phyloP scores from a whole-genome alignment of 2,113 vertebrate genomes.

The Podocnemis expansa region DNA sequence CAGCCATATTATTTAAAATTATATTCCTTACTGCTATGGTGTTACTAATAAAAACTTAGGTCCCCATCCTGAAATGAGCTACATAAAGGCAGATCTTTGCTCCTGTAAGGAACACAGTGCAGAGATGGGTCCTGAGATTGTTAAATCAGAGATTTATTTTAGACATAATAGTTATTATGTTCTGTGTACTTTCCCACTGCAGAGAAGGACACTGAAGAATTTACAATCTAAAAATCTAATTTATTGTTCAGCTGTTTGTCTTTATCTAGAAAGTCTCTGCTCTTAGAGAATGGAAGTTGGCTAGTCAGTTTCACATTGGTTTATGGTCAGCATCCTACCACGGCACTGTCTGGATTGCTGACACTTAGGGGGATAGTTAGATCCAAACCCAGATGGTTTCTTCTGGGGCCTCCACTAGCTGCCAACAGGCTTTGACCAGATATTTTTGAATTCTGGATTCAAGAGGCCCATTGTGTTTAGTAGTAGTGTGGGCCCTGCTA shows the following conservation, averaged over 20 bases:
- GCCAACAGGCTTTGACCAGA: neutral
- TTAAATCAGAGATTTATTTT: neutral
- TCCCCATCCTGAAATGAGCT: neutral
- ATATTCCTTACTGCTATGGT: neutral
- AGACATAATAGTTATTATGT: neutral
- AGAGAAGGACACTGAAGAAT: neutral
- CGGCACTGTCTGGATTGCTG: neutral
- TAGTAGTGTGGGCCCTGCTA: neutral
- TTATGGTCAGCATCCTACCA: neutral
- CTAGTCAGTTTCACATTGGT: neutral
- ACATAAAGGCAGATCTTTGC: neutral
- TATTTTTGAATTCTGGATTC: neutral
- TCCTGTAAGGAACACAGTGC: neutral
- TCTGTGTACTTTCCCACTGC: neutral
- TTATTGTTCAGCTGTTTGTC: neutral
- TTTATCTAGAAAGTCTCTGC: neutral
- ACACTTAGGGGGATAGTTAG: neutral
- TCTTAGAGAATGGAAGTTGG: neutral
- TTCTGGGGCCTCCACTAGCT: neutral
- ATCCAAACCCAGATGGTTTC: neutral
- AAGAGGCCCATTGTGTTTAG: neutral
- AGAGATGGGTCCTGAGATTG: neutral
- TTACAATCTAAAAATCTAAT: neutral
- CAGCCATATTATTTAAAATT: neutral
- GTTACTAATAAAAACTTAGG: fast-evolving